Evolutionary conservation across 2,888 invertebrate species (phyloP), one percentile per base, ranked within the genome.

Genomic region (Heliconius ethilla): DNA sequence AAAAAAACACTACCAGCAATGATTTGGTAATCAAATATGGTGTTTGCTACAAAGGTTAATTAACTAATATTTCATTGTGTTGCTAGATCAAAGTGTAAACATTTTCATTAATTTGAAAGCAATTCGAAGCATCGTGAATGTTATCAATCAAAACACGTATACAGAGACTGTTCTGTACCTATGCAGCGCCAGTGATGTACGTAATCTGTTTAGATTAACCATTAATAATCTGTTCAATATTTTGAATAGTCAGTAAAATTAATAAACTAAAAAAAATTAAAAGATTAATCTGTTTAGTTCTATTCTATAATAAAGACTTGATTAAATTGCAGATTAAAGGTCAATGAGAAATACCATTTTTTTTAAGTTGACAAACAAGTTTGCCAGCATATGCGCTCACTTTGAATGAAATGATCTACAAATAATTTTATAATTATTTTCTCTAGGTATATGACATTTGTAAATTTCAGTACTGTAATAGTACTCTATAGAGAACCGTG

Each of bases 131-230:
- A 77, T 55, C 25, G 37, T 27, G 40, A 72, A 77, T 77, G 72
- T 77, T 77, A 27, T 77, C 72, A 55, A n/a, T 55, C 29, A 59
- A 72, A 77, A 77, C 77, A 73, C 66, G 73, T 59, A 40, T 40
- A 66, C 62, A 29, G 40, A 27, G 15, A 62, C 10, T 65, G 15
- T 63, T 63, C 13, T 74, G 33, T 33, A 33, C 33, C 27, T 45
- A 65, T 74, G 18, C 63, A 22, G 6, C 63, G 11, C 65, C 27
- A 74, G 63, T 74, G 74, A 74, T 74, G 62, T 74, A 40, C 25
- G 29, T 37, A 25, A 62, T 73, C 29, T 73, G 37, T 70, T 9
- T 25, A 22, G 37, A 29, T 29, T 67, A 67, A 37, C n/a, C 22
- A 37, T 22, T 67, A 66, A 18, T 13, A 37, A 67, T 67, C 66